Base-by-base conservation (phyloP, 2,113 vertebrate genomes). In the Petrocephalus zakoni region DNA sequence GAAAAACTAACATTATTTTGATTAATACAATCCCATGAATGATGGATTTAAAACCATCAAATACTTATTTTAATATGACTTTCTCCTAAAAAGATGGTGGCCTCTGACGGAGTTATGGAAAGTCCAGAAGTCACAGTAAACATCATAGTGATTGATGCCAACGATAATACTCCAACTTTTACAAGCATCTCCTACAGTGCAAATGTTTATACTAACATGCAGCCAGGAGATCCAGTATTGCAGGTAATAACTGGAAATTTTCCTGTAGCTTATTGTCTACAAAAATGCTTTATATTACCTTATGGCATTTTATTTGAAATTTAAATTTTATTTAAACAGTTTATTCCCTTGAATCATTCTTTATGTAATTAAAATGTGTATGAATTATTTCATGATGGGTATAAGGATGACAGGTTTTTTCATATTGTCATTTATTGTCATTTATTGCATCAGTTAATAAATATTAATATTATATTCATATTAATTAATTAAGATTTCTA, bases 101-200 rank as follows among this genome's bases (percentile, higher is more conserved):
- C 98, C 22, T 99, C 97, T 75, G 98, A 99, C 78, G 98, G 98
- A 1, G 97, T 99, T 6, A 98, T 99, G 94, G 96, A 97, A 93
- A 99, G 98, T 56, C 1, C 88, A 21, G 96, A 97, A 0, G 97
- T 98, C 61, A 94, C 94, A 0, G 95, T 99, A 93, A 96, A 95
- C 61, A 97, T 99, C 90, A 58, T 95, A 5, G 97, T 99, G 92
- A 93, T 99, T n/a, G 98, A 99, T 90, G 97, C 97, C 19, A 99
- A 99, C 5, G 98, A 99, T 90, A 99, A 99, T 90, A 95, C 97
- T 0, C 98, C 98, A 0, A 95, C 97, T 21, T 99, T 99, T 91
- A 94, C 96, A 11, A 97, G 98, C 68, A 96, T 98, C 55, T 99
- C 98, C 0, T 99, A 99, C 90, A 94, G 90, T 2, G 95, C 98